These are phyloP conservation scores for Notamacropus eugenii DNA, from an alignment of 2,797 vertebrate species.

Conservation along the genomic window DNA sequence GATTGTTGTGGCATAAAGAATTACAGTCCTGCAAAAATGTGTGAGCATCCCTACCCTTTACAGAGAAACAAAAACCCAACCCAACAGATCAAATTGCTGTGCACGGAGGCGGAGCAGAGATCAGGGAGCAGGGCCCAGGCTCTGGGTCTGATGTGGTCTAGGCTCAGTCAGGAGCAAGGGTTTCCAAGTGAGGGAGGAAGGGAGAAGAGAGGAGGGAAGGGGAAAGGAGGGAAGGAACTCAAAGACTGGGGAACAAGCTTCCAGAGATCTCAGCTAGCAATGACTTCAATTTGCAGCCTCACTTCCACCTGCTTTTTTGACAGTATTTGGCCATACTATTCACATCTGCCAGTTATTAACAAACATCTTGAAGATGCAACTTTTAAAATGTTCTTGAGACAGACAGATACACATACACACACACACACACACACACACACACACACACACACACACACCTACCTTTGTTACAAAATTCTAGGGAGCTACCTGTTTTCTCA, in stretches of 20 bases:
- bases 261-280: neutral
- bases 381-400: neutral
- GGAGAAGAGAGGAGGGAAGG: neutral
- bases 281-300: neutral
- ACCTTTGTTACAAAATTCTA: neutral
- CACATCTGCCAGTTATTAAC: neutral
- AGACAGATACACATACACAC: neutral
- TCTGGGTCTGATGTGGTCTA: neutral
- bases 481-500: neutral
- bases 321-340: neutral
- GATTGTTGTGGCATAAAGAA: conserved; percentile 74
- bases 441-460: neutral
- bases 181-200: conserved; percentile 18
- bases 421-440: neutral
- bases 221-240: neutral
- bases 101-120: neutral
- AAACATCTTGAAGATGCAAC: neutral
- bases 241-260: neutral
- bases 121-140: neutral
- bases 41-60: conserved; percentile 59
- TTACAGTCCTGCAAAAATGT: conserved; percentile 45
- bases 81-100: conserved; percentile 39
- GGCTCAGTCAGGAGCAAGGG: neutral
- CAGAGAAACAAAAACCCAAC: conserved; percentile 56
- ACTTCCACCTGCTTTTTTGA: neutral